Percentiles rank a stretch among this genome's conserved stretches.
Conservation (phyloP, 2,888 invertebrate genomes). For the Tribolium freemani region DNA sequence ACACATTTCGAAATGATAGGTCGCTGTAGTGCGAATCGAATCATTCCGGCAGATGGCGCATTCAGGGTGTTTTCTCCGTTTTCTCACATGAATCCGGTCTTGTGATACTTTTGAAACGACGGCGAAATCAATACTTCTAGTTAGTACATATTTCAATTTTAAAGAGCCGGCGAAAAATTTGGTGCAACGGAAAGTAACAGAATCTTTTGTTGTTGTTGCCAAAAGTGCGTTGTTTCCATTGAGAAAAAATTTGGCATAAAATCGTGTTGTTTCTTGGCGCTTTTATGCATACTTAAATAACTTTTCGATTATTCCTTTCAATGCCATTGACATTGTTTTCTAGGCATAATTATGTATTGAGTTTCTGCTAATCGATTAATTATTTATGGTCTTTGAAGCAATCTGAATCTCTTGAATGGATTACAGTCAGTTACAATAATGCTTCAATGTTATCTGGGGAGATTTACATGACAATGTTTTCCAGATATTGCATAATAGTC, state of each 20-base stretch:
- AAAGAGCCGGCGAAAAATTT: not conserved
- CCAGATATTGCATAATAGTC: not conserved
- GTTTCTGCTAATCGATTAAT: not conserved
- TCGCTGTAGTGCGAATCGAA: not conserved
- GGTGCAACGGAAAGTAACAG: not conserved
- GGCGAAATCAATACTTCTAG: not conserved
- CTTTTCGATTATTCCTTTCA: not conserved
- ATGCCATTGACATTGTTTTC: not conserved
- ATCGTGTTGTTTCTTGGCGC: not conserved
- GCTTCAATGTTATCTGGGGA: not conserved
- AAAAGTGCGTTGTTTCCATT: slow-evolving; percentile 8
- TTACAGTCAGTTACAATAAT: not conserved
- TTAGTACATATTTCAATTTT: not conserved
- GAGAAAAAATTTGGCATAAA: slow-evolving; percentile 10
- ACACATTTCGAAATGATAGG: not conserved
- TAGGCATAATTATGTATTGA: not conserved
- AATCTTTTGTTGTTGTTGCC: slow-evolving; percentile 17
- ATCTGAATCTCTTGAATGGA: not conserved
- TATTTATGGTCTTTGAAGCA: not conserved
- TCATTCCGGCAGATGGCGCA: not conserved
- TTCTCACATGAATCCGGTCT: not conserved
- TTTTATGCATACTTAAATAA: not conserved
- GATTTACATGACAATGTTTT: not conserved
- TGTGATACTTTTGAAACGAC: not conserved
- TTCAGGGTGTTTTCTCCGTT: not conserved